phyloP scores from a whole-genome alignment of 2,888 invertebrate genomes.

The Hemaris fuciformis region DNA sequence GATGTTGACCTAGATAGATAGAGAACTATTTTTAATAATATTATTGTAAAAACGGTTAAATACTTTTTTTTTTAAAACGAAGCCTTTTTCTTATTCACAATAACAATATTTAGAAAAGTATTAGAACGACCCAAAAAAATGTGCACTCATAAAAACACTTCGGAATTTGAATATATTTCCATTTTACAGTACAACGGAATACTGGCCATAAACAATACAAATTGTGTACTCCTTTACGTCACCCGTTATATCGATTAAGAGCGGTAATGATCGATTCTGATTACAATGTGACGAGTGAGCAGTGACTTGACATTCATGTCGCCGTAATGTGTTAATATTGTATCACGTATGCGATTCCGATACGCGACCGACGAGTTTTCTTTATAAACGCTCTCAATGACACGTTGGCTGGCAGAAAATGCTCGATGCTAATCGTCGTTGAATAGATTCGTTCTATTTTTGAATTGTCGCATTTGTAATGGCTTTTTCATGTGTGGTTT shows the following conservation, averaged over 20 bases:
- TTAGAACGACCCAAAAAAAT: too few species aligned
- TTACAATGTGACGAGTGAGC: constrained; percentile 31
- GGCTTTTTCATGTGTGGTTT: background rate
- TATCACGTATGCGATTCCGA: background rate
- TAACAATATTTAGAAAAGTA: too few species aligned
- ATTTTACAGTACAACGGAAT: too few species aligned
- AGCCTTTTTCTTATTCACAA: too few species aligned
- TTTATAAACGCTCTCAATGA: background rate
- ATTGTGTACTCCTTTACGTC: background rate
- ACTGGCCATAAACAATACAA: too few species aligned
- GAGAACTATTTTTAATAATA: too few species aligned
- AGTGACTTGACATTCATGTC: constrained; percentile 33
- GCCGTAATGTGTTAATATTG: constrained; percentile 10
- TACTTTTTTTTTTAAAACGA: too few species aligned
- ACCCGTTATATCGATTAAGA: constrained; percentile 44
- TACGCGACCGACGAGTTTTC: background rate
- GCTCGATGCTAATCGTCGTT: background rate
- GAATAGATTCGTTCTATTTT: background rate
- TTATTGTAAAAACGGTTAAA: too few species aligned
- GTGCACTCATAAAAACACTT: too few species aligned
- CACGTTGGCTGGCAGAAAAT: background rate
- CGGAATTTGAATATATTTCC: background rate
- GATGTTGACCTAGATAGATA: too few species aligned
- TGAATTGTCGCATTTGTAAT: background rate
- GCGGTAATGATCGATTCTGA: constrained; percentile 36